Conservation (phyloP, 1,140 invertebrate genomes). For the Drosophila guanche region DNA sequence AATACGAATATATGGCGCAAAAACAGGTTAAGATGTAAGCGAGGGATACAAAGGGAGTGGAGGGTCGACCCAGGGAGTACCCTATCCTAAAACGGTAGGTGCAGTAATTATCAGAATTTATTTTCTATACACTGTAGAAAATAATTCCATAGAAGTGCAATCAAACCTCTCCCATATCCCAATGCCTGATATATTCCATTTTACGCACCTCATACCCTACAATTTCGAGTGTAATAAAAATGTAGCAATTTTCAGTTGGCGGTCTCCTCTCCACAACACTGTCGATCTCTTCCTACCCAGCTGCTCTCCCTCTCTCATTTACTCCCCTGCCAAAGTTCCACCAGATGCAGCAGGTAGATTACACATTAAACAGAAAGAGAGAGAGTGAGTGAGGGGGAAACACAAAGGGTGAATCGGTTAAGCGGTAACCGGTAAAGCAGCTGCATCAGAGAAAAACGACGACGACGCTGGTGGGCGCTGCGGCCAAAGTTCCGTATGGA, state of each 20-base stretch:
- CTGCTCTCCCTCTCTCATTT: not conserved
- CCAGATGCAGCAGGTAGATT: slow-evolving; percentile 40
- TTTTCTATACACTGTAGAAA: not conserved
- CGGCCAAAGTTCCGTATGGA: slow-evolving; percentile 37
- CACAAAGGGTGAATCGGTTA: slow-evolving; percentile 2
- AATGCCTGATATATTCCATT: not conserved
- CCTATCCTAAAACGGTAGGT: not conserved
- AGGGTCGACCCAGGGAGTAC: too few species aligned
- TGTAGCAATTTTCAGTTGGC: slow-evolving; percentile 20
- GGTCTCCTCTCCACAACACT: not conserved
- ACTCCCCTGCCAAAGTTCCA: slow-evolving; percentile 29
- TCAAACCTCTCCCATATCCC: not conserved
- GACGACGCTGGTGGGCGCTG: slow-evolving; percentile 11
- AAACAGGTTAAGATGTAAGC: slow-evolving; percentile 38
- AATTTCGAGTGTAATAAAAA: slow-evolving; percentile 10
- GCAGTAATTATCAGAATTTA: not conserved
- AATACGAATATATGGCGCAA: slow-evolving; percentile 12
- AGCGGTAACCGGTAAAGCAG: slow-evolving; percentile 46
- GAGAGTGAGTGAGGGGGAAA: too few species aligned
- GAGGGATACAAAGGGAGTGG: not conserved
- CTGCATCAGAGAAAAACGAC: slow-evolving; percentile 25
- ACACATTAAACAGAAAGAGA: not conserved
- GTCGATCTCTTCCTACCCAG: not conserved
- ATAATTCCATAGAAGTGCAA: not conserved
- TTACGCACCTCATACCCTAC: not conserved